These are phyloP conservation scores for Neocloeon triangulifer DNA, from an alignment of 1,140 invertebrate genomes.

Conservation along the genomic window DNA sequence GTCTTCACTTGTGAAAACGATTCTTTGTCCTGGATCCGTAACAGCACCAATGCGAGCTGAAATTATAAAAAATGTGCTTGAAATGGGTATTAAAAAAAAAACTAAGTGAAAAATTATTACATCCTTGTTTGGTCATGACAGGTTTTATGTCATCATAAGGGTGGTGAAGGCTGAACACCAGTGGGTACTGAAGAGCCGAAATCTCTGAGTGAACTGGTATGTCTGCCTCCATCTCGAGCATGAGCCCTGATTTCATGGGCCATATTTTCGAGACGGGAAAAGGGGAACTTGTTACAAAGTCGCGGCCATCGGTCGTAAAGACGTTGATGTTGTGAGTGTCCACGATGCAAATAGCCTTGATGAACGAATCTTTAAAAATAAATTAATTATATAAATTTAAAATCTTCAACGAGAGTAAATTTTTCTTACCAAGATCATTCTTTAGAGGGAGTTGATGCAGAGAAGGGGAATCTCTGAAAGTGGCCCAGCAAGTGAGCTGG, in stretches of 20 bases:
- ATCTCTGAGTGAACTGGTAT: background rate
- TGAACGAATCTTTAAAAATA: background rate
- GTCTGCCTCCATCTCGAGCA: conserved; percentile 33
- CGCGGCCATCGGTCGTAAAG: conserved; percentile 55
- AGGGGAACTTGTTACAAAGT: conserved; percentile 58
- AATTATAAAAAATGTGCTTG: conserved; percentile 8
- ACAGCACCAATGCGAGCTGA: conserved; percentile 25
- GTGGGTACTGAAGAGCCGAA: background rate
- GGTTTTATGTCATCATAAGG: conserved; percentile 1
- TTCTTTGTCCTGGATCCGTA: conserved; percentile 29
- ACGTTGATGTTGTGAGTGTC: conserved; percentile 55
- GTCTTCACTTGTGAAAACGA: conserved; percentile 35
- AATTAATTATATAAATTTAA: background rate
- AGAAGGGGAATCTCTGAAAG: conserved; percentile 28
- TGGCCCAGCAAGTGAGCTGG: conserved; percentile 59
- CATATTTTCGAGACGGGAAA: conserved; percentile 45
- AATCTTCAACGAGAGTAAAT: background rate
- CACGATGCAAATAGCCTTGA: conserved; percentile 30
- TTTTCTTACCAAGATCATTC: background rate
- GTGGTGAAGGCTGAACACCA: too few species aligned
- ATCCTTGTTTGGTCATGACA: too few species aligned
- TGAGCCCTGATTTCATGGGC: conserved; percentile 51
- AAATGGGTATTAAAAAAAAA: too few species aligned
- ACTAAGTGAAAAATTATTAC: too few species aligned
- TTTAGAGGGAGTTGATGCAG: conserved; percentile 8